Conservation (phyloP, 2,797 vertebrate genomes). For the Bovichtus diacanthus region DNA sequence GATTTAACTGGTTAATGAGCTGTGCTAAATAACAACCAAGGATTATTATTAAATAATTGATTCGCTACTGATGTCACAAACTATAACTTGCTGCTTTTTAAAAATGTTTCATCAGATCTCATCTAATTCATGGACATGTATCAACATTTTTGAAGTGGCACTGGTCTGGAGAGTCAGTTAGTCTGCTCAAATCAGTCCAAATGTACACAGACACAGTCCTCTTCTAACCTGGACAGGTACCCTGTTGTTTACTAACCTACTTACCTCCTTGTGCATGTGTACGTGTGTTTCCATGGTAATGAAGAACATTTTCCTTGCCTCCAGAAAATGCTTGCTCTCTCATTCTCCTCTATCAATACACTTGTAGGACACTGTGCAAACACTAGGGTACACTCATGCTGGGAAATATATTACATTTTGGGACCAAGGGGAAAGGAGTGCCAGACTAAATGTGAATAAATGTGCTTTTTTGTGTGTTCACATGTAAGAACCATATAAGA, state of each 20-base stretch:
- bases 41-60: neutral
- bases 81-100: neutral
- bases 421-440: neutral
- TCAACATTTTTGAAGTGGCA: conserved; percentile 1
- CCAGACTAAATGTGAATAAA: conserved; percentile 3
- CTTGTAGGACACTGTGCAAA: conserved; percentile 53
- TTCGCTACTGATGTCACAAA: neutral
- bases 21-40: neutral
- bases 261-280: conserved; percentile 22
- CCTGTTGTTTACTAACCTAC: conserved; percentile 48
- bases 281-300: conserved; percentile 50
- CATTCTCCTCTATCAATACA: conserved; percentile 44
- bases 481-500: conserved; percentile 14
- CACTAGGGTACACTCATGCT: conserved; percentile 18
- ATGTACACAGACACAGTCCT: conserved; percentile 19
- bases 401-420: conserved; percentile 23
- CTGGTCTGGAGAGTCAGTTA: conserved; percentile 13
- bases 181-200: conserved; percentile 2
- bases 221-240: conserved; percentile 42
- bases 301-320: conserved; percentile 44
- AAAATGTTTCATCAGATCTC: neutral
- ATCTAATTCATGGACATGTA: neutral
- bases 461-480: neutral
- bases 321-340: conserved; percentile 33
- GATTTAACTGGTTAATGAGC: conserved; percentile 3